These are phyloP conservation scores for Helicoverpa assulta DNA, from an alignment of 2,888 invertebrate species.

Conservation along the genomic window DNA sequence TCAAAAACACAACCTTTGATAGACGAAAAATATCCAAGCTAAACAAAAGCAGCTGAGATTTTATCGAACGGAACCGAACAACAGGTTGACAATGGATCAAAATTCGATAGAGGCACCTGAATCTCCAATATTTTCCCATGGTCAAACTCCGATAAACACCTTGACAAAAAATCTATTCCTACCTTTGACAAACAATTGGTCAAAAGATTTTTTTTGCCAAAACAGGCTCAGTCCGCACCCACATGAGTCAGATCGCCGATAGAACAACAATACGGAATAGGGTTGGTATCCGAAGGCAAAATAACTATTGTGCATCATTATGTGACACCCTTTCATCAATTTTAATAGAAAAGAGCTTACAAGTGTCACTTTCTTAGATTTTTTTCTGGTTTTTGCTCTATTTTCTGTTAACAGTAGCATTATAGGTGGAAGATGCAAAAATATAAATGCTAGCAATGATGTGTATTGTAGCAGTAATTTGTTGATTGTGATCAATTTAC, in stretches of 20 bases:
- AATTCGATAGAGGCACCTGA: constrained; percentile 87
- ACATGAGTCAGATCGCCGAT: constrained; percentile 83
- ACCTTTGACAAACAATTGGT: constrained; percentile 89
- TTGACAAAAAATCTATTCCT: constrained; percentile 84
- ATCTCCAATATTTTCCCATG: constrained; percentile 89
- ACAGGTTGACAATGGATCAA: constrained; percentile 84
- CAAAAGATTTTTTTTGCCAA: constrained; percentile 84
- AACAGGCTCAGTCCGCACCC: constrained; percentile 84
- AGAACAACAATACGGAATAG: constrained; percentile 85
- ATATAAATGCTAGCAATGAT: constrained; percentile 15
- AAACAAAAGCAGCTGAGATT: constrained; percentile 77
- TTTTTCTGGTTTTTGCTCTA: constrained; percentile 60
- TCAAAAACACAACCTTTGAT: constrained; percentile 61
- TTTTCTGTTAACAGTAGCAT: constrained; percentile 58
- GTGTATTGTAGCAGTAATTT: neutral
- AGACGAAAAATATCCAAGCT: constrained; percentile 63
- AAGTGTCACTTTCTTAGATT: constrained; percentile 84
- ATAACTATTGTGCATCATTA: constrained; percentile 88
- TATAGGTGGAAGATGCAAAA: constrained; percentile 35
- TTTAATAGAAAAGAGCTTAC: constrained; percentile 87
- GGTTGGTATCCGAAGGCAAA: constrained; percentile 83
- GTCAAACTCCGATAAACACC: constrained; percentile 88
- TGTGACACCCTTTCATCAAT: constrained; percentile 87
- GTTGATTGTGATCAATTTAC: neutral
- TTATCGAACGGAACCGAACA: constrained; percentile 75